These are phyloP conservation scores for Panulirus ornatus DNA, from an alignment of 1,140 invertebrate species.

Conservation along the genomic window DNA sequence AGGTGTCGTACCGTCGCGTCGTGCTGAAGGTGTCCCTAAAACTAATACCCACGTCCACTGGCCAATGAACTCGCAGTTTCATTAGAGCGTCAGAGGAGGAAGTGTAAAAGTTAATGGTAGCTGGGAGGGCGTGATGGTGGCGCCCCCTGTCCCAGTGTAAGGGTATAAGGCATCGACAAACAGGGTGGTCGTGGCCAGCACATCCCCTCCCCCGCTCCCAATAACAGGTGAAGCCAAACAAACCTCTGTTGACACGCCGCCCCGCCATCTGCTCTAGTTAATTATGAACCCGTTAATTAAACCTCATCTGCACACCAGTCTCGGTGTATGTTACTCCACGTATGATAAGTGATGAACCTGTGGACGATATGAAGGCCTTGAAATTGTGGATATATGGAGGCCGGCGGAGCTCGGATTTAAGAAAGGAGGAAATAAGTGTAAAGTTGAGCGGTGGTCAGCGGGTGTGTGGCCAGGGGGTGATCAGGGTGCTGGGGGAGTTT, in stretches of 20 bases:
- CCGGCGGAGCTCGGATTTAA: not conserved
- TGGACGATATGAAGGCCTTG: too few species aligned
- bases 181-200: too few species aligned
- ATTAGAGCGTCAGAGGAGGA: too few species aligned
- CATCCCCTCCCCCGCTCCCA: constrained; percentile 11
- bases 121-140: too few species aligned
- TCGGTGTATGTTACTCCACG: too few species aligned
- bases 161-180: too few species aligned
- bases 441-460: not conserved
- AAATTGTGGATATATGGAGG: not conserved
- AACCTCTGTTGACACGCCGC: not conserved
- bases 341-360: too few species aligned
- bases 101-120: too few species aligned
- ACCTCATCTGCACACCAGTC: not conserved
- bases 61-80: too few species aligned
- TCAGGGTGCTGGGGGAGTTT: constrained; percentile 31
- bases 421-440: not conserved
- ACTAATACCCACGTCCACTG: too few species aligned
- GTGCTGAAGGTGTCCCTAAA: too few species aligned
- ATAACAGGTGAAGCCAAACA: constrained; percentile 44
- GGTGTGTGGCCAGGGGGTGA: not conserved
- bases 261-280: constrained; percentile 16
- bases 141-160: not conserved
- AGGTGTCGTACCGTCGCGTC: too few species aligned
- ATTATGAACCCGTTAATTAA: constrained; percentile 1